Evolutionary conservation across 2,113 vertebrate genomes (phyloP).

Genomic region (Microcebus ravelobensis): DNA sequence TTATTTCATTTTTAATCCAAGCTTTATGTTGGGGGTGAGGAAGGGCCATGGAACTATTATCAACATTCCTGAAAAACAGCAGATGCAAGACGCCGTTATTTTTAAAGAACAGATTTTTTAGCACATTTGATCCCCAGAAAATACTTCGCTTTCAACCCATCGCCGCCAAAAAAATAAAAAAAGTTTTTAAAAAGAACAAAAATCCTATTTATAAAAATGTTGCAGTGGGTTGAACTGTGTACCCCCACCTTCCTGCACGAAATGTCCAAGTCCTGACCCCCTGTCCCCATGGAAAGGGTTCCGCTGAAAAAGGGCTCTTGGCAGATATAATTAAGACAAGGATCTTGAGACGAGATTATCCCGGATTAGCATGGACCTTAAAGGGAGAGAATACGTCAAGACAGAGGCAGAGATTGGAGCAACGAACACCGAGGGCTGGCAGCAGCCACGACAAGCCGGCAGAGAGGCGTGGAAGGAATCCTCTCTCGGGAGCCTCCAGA

Average conservation of each 20-base stretch:
- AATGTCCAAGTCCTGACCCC: neutral
- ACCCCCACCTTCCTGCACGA: neutral
- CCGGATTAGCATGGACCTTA: neutral
- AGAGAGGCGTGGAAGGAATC: fast-evolving
- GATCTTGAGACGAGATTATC: neutral
- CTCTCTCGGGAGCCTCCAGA: neutral
- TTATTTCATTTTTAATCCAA: neutral
- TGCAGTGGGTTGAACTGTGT: neutral
- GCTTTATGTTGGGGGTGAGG: fast-evolving
- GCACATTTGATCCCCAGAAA: neutral
- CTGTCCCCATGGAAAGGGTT: neutral
- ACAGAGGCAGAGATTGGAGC: neutral
- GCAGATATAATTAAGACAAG: neutral
- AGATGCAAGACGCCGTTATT: neutral
- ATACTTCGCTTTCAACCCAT: neutral
- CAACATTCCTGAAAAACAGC: neutral
- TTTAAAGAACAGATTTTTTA: neutral
- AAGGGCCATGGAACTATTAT: neutral
- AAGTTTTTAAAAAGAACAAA: neutral
- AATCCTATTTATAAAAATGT: neutral
- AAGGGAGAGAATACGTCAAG: neutral
- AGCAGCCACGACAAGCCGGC: neutral
- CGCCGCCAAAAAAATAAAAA: fast-evolving
- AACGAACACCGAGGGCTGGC: neutral
- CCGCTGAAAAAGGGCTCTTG: neutral